These are phyloP conservation scores for Neocrepidodera transversa DNA, from an alignment of 2,888 invertebrate genomes.

Conservation along the genomic window DNA sequence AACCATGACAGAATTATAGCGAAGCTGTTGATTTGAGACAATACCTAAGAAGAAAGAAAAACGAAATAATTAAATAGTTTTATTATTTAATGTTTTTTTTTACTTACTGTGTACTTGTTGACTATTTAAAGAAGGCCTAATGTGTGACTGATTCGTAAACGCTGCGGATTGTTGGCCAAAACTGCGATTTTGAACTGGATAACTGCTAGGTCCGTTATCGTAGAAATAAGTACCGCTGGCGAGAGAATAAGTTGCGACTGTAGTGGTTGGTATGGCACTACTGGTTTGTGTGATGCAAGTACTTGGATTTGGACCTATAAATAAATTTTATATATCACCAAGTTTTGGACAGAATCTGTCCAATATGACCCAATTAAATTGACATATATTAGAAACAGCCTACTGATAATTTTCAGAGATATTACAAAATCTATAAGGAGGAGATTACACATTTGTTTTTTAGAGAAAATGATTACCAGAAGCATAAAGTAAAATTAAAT, in stretches of 20 bases:
- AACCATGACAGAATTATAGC: conserved; percentile 60
- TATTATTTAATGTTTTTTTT: background rate
- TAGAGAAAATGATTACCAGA: too few species aligned
- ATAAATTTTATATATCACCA: conserved; percentile 4
- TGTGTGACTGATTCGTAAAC: conserved; percentile 52
- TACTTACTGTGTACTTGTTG: conserved; percentile 53
- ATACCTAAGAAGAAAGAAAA: conserved; percentile 15
- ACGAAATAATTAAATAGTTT: background rate
- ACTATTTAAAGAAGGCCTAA: conserved; percentile 49
- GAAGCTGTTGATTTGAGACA: conserved; percentile 54
- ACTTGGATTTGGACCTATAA: conserved; percentile 47
- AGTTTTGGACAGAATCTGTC: background rate
- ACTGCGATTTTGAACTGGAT: conserved; percentile 51
- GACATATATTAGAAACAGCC: background rate
- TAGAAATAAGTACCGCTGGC: conserved; percentile 57
- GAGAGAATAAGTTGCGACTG: conserved; percentile 55
- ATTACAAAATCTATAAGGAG: too few species aligned
- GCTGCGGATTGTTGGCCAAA: conserved; percentile 48
- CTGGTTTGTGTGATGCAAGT: conserved; percentile 47
- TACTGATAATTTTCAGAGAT: too few species aligned
- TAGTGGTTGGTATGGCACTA: conserved; percentile 50
- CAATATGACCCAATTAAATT: background rate
- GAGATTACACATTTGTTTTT: too few species aligned
- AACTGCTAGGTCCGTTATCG: conserved; percentile 53
- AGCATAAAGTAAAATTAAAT: too few species aligned